Base-by-base conservation (phyloP, 1,140 invertebrate genomes). In the Asobara japonica region DNA sequence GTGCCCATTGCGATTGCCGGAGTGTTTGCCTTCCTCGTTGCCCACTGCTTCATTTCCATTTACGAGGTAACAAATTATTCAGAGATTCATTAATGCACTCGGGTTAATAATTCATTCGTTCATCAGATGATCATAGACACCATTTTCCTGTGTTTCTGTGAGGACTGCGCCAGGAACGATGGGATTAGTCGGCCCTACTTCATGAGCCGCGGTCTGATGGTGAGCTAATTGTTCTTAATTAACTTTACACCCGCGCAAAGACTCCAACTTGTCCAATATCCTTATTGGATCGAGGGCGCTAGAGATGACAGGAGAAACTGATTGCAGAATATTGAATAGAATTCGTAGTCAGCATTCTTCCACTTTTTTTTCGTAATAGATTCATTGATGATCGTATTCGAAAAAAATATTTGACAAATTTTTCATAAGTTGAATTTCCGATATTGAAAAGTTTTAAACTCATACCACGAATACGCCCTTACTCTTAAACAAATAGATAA, bases 91-190 rank as follows among this genome's bases (percentile, higher is more conserved):
- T n/a, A 69, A 69, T 33, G 56, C 22, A 41, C 10, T 3, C 2
- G 27, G 8, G 31, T 7, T 61, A 38, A 38, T 41, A 29, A 72
- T n/a, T 70, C 30, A 68, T 78, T 66, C 72, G 7, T 72, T 48
- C 90, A 88, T 11, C 80, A 95, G 93, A 95, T 95, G 93, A 89
- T 93, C 0, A 94, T 95, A 48, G 94, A 96, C 77, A 93, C 94
- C 11, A 91, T 96, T 76, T 92, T 95, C 79, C 81, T 96, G 13
- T 96, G 94, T 80, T 96, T 96, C 87, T 93, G 95, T 86, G 93
- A 94, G 84, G 93, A 94, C 77, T 93, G 90, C 78, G 88, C 91
- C 56, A 85, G 90, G 69, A 95, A 95, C 82, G 93, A 95, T 86
- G 94, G 94, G 1, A 88, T 91, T 11, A 89, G 84, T 6, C 88